A percentile compares a stretch with the other conserved stretches of the same genome.
phyloP scores from a whole-genome alignment of 2,797 vertebrate genomes.

The Limnodromus scolopaceus region DNA sequence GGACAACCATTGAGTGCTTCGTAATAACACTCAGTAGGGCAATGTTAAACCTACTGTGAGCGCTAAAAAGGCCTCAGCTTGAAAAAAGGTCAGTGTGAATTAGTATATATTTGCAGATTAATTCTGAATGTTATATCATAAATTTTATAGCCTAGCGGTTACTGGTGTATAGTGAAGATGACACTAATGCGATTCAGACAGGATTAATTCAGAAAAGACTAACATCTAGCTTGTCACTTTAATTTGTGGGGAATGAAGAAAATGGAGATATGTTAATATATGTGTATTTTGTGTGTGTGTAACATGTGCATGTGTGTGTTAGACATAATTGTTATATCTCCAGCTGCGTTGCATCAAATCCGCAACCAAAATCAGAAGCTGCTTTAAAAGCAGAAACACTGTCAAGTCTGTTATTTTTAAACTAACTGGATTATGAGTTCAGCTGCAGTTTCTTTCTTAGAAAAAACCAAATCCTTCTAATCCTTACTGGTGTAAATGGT shows the following conservation, averaged over 20 bases:
- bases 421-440: background rate
- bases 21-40: conserved; percentile 85
- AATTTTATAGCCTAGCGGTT: conserved; percentile 76
- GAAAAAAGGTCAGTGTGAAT: conserved; percentile 84
- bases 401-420: background rate
- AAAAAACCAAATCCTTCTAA: background rate
- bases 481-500: background rate
- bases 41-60: conserved; percentile 84
- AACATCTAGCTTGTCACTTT: conserved; percentile 43
- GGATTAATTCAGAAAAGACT: conserved; percentile 50
- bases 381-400: background rate
- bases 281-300: background rate
- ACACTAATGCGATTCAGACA: conserved; percentile 76
- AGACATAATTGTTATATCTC: background rate
- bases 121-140: conserved; percentile 79
- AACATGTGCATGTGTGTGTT: background rate
- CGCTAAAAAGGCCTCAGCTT: conserved; percentile 82
- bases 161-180: conserved; percentile 63
- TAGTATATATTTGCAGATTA: conserved; percentile 86
- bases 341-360: background rate
- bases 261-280: conserved; percentile 35
- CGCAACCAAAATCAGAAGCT: background rate
- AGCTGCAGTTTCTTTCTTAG: background rate
- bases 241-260: conserved; percentile 65
- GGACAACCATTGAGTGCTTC: conserved; percentile 84